These are phyloP conservation scores for Anorthoa munda DNA, from an alignment of 2,888 invertebrate species.

Conservation along the genomic window DNA sequence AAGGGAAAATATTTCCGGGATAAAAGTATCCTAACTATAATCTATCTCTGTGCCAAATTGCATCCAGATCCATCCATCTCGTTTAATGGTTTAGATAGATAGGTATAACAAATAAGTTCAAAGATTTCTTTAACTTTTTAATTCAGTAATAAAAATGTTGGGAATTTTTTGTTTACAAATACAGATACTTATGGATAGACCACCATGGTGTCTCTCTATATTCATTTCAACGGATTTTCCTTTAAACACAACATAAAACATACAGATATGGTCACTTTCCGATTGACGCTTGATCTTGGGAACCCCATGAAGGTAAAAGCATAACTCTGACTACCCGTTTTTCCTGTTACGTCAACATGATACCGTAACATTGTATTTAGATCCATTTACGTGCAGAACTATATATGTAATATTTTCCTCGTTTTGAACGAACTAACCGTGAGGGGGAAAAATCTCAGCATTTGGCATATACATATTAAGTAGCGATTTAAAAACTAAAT, in stretches of 20 bases:
- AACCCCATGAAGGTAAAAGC: constrained; percentile 19
- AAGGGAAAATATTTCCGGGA: too few species aligned
- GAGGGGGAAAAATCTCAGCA: constrained; percentile 30
- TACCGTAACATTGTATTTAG: constrained; percentile 11
- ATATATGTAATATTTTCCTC: constrained; percentile 41
- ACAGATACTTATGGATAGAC: too few species aligned
- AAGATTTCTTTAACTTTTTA: too few species aligned
- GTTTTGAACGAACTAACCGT: background rate
- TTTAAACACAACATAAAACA: background rate
- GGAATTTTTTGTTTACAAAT: too few species aligned
- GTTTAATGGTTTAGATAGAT: too few species aligned
- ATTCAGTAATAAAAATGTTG: too few species aligned
- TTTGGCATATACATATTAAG: constrained; percentile 7
- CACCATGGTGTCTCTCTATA: background rate
- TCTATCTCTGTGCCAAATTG: too few species aligned
- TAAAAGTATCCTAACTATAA: too few species aligned
- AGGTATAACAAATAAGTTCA: too few species aligned
- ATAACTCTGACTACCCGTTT: constrained; percentile 9
- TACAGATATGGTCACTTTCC: background rate
- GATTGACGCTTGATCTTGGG: constrained; percentile 13
- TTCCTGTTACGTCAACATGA: constrained; percentile 39
- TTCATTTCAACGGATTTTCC: background rate
- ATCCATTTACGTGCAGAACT: constrained; percentile 6
- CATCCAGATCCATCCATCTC: too few species aligned
- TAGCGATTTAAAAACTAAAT: constrained; percentile 16